Percentiles rank a stretch among this genome's conserved stretches.
Conservation (phyloP, 2,113 vertebrate species). For the Murina feae region DNA sequence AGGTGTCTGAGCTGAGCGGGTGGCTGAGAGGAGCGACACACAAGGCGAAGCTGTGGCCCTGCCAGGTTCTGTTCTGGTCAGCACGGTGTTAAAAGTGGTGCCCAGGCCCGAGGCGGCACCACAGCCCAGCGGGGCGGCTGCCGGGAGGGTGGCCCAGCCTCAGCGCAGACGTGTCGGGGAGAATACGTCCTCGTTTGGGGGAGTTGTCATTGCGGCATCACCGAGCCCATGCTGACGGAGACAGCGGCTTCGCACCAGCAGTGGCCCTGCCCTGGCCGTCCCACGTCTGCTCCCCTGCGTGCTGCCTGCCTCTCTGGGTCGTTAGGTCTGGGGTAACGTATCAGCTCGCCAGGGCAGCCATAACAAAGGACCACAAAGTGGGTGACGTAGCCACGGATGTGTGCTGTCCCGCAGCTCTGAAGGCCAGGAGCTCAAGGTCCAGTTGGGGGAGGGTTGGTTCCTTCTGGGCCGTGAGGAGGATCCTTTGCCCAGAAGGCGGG, state of each 20-base stretch:
- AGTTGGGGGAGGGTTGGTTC: too few relatives aligned
- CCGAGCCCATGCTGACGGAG: neutral
- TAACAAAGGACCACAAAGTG: neutral
- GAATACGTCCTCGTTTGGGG: neutral
- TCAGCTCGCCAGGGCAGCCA: neutral
- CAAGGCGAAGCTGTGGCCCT: neutral
- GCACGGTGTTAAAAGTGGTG: neutral
- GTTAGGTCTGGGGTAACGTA: neutral
- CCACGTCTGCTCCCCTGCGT: neutral
- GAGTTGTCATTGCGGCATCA: neutral
- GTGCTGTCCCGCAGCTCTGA: neutral
- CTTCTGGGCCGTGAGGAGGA: neutral
- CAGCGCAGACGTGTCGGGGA: neutral
- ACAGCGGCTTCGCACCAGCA: accelerated
- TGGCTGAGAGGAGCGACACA: neutral
- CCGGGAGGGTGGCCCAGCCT: neutral
- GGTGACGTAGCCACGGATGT: neutral
- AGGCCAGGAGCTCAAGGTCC: neutral
- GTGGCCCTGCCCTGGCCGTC: accelerated
- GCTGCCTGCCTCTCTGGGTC: neutral
- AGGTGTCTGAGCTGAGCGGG: neutral
- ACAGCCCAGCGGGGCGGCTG: neutral
- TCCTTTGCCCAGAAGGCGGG: neutral
- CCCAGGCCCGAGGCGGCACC: too few relatives aligned
- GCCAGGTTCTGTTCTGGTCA: neutral